Conservation (phyloP, 2,888 invertebrate genomes). For the Hemithea aestivaria region DNA sequence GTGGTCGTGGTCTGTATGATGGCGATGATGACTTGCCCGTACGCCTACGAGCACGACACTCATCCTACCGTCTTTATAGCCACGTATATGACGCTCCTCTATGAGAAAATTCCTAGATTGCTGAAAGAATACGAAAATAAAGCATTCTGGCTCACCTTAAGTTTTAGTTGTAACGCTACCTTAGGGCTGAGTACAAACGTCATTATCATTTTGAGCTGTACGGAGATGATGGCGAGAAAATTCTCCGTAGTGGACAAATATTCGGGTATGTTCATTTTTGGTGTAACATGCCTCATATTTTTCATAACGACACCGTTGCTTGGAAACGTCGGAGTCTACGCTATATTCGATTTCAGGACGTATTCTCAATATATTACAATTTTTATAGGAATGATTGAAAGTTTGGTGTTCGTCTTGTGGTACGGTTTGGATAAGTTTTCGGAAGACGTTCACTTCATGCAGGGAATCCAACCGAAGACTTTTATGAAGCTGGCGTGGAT, state of each 20-base stretch:
- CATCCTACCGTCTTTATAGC: constrained; percentile 31
- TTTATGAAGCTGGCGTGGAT: constrained; percentile 53
- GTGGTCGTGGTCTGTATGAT: constrained; percentile 39
- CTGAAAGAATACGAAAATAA: constrained; percentile 41
- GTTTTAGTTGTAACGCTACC: constrained; percentile 40
- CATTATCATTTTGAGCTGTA: constrained; percentile 39
- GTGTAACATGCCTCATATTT: constrained; percentile 35
- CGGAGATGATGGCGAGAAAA: constrained; percentile 41
- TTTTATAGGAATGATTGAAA: constrained; percentile 45
- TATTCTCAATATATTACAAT: constrained; percentile 32
- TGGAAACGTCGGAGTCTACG: constrained; percentile 36
- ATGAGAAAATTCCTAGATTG: constrained; percentile 56
- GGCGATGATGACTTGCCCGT: constrained; percentile 59
- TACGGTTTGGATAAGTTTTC: constrained; percentile 60
- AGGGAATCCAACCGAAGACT: constrained; percentile 53
- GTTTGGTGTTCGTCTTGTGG: constrained; percentile 52
- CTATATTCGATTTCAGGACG: constrained; percentile 35
- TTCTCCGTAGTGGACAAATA: constrained; percentile 36
- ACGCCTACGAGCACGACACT: constrained; percentile 41
- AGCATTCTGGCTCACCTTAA: constrained; percentile 43
- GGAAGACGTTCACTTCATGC: constrained; percentile 72
- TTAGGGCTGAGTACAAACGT: constrained; percentile 40
- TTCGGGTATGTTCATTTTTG: constrained; percentile 44
- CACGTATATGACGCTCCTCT: constrained; percentile 38
- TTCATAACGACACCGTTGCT: constrained; percentile 48